Evolutionary conservation across 2,113 vertebrate genomes (phyloP).

Genomic region (Melozone crissalis): DNA sequence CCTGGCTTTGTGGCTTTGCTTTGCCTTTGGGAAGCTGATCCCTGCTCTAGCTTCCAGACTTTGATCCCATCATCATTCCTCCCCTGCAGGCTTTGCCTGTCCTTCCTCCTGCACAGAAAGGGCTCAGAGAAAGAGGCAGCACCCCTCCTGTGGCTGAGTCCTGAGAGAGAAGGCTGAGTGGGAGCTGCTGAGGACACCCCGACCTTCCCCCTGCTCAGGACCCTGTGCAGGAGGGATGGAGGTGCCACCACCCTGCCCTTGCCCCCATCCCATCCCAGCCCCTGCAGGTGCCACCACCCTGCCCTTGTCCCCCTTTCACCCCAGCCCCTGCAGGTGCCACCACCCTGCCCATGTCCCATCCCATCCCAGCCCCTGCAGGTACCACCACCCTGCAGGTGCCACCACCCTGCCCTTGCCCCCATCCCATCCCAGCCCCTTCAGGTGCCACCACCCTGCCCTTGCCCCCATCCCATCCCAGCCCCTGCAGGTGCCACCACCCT

Average conservation of each 20-base stretch:
- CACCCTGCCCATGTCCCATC: not conserved
- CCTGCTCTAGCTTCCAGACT: not conserved
- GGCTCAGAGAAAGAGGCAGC: not conserved
- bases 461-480: not conserved
- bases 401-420: not conserved
- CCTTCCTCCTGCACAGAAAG: not conserved
- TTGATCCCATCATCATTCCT: not conserved
- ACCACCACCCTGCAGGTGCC: too few relatives aligned
- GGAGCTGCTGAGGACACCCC: not conserved
- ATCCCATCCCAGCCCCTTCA: too few relatives aligned
- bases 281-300: not conserved
- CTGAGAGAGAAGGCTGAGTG: not conserved
- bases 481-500: not conserved
- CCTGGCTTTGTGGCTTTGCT: not conserved
- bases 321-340: too few relatives aligned
- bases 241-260: not conserved
- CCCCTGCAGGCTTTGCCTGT: not conserved
- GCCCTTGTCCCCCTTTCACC: too few relatives aligned
- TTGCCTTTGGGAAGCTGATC: not conserved
- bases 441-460: too few relatives aligned
- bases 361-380: not conserved
- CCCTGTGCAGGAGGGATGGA: too few relatives aligned
- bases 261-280: not conserved
- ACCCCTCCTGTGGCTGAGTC: not conserved
- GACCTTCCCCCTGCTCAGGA: not conserved